Base-by-base conservation (phyloP, 2,888 invertebrate genomes). In the Mesodorylaimus sp. region DNA sequence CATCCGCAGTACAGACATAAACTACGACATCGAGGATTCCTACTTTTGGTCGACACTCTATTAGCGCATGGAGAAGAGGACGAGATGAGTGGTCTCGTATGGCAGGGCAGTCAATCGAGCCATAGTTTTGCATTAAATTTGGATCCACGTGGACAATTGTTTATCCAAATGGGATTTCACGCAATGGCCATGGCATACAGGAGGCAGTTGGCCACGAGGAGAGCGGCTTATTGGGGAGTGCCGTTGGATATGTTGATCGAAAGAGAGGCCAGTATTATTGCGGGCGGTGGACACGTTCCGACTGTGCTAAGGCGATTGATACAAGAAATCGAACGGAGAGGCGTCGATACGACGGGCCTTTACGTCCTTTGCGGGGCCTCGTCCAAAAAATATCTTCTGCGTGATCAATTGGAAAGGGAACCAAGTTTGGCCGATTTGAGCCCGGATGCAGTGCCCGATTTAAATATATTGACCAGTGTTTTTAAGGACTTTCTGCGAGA, bases 391-490 rank as follows among this genome's bases (percentile, higher is more conserved):
- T 79, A 86, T 53, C 81, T 89, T 63, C 74, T 97, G 10, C 76
- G 89, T 49, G 86, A 87, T 66, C 83, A 85, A 7, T 86, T 91
- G 64, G 88, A 89, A 66, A 74, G 82, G 45, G 85, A 88, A 65
- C 83, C 89, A 27, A 76, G 85, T 55, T 81, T 83, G 19, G 91
- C 91, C 37, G 93, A 95, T 69, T 73, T 97, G 55, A 82, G 85
- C 43, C 84, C 89, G 1, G 91, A 93, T 66, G 87, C 88, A 64
- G 93, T 97, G 58, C 95, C 95, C 44, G 97, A 97, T 68, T 91
- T 95, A 65, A 97, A 97, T 71, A 93, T 97, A 56, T 87, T 97
- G 61, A 95, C 95, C 57, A 41, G 50, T 50, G 13, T 46, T 10
- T 13, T 46, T 7, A 46, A 46, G 23, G 97, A 97, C 68, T 97